Evolutionary conservation across 2,888 invertebrate genomes (phyloP), one percentile per base, ranked within the genome.

Genomic region (Hypolimnas misippus): DNA sequence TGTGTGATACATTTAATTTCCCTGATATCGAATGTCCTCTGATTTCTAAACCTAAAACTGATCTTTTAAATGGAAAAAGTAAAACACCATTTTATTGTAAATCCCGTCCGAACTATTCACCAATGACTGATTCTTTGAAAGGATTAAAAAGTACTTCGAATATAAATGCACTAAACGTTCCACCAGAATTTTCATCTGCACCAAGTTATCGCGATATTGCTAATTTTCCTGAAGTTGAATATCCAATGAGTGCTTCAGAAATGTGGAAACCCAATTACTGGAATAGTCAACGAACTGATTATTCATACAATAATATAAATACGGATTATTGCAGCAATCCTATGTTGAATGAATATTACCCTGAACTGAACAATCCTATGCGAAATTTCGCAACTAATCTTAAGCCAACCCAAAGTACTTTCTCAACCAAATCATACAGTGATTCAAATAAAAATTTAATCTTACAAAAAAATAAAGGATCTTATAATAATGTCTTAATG

Each of bases 171-270:
- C 3, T 33, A 3, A 14, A 14, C 19, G 33, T 51, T 38, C 31
- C 57, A 16, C 29, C 64, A 38, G 71, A 72, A 54, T 57, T 62
- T 54, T 50, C 65, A 8, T 52, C 65, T 12, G 53, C 62, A 12
- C 55, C 67, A 10, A 68, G 67, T 42, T 72, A 76, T 14, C 63
- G 67, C 21, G 73, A 77, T 57, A 53, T 72, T 35, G 71, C 68
- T 7, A 59, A 67, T 16, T 90, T 87, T 72, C 88, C 89, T 17
- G 85, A 87, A 66, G 82, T 87, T 1, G 82, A 86, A 67, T 89
- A 87, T 72, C 89, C 89, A 10, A 66, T 84, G 6, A 77, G 73
- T 49, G 76, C 76, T 49, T 74, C 73, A 55, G 89, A 89, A 17
- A 79, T 78, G 4, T 87, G 86, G 88, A 68, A 62, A 16, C 81